phyloP scores from a whole-genome alignment of 53 echinoderm and acorn worm genomes.

The Echinarachnius parma region DNA sequence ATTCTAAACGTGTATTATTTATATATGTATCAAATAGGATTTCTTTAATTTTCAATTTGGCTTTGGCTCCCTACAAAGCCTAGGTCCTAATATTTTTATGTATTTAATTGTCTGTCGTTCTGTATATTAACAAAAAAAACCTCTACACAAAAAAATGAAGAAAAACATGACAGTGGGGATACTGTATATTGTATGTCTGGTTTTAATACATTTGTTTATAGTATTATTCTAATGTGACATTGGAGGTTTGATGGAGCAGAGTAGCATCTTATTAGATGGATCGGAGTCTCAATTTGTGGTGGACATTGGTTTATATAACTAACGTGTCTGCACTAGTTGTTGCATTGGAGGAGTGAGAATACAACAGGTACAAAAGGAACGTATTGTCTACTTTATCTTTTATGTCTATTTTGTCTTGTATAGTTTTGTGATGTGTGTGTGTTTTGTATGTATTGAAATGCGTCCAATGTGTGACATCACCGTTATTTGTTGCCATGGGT shows the following conservation, averaged over 20 bases:
- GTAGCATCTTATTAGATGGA: too few relatives aligned
- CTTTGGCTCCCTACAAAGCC: not conserved
- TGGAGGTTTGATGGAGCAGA: too few relatives aligned
- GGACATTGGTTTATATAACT: too few relatives aligned
- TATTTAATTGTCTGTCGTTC: slow-evolving; percentile 40
- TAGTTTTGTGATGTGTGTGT: too few relatives aligned
- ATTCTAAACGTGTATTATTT: slow-evolving; percentile 34
- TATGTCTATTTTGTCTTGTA: not conserved
- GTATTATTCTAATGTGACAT: slow-evolving; percentile 38
- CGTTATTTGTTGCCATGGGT: too few relatives aligned
- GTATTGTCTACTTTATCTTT: not conserved
- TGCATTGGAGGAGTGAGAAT: slow-evolving; percentile 19
- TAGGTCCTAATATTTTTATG: slow-evolving; percentile 11
- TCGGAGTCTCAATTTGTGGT: too few relatives aligned
- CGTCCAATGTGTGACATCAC: too few relatives aligned
- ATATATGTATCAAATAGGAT: slow-evolving; percentile 38
- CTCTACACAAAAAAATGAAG: too few relatives aligned
- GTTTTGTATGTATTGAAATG: too few relatives aligned
- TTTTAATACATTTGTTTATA: slow-evolving; percentile 49
- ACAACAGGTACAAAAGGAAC: slow-evolving; percentile 44
- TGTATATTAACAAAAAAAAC: slow-evolving; percentile 42
- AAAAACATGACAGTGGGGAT: slow-evolving; percentile 7
- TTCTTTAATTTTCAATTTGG: slow-evolving; percentile 1
- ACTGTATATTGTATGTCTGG: slow-evolving; percentile 47
- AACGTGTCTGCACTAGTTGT: slow-evolving; percentile 38